phyloP scores from a whole-genome alignment of 2,888 invertebrate species.

The Ophraella communa region DNA sequence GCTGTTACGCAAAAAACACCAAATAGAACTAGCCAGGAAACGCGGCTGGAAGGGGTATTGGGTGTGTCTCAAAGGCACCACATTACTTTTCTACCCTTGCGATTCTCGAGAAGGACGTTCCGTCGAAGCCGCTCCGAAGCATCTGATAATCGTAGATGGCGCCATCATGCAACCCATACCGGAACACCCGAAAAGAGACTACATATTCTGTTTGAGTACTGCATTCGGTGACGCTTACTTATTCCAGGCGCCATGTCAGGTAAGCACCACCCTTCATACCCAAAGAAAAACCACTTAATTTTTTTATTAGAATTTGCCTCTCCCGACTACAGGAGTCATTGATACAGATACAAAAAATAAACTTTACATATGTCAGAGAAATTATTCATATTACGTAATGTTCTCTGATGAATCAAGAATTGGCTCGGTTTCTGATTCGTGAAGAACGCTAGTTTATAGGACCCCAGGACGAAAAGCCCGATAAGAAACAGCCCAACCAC shows the following conservation, averaged over 20 bases:
- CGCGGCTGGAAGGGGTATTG: conserved; percentile 98
- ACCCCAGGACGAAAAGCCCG: too few relatives aligned
- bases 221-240: conserved; percentile 98
- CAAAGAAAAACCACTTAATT: too few relatives aligned
- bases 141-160: conserved; percentile 94
- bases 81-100: conserved; percentile 93
- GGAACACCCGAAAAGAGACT: conserved; percentile 97
- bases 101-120: conserved; percentile 90
- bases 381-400: too few relatives aligned
- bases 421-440: too few relatives aligned
- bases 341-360: too few relatives aligned
- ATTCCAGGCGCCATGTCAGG: conserved; percentile 90
- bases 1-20: conserved; percentile 94
- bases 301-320: too few relatives aligned
- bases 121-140: conserved; percentile 92
- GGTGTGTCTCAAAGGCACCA: conserved; percentile 97
- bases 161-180: conserved; percentile 98
- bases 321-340: too few relatives aligned
- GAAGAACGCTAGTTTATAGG: too few relatives aligned
- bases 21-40: conserved; percentile 93
- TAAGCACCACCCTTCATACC: too few relatives aligned
- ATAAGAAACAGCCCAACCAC: too few relatives aligned
- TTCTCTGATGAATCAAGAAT: too few relatives aligned
- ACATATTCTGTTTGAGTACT: conserved; percentile 97
- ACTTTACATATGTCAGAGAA: too few relatives aligned